Base-by-base conservation (phyloP, 2,113 vertebrate genomes). In the Calcarius ornatus region DNA sequence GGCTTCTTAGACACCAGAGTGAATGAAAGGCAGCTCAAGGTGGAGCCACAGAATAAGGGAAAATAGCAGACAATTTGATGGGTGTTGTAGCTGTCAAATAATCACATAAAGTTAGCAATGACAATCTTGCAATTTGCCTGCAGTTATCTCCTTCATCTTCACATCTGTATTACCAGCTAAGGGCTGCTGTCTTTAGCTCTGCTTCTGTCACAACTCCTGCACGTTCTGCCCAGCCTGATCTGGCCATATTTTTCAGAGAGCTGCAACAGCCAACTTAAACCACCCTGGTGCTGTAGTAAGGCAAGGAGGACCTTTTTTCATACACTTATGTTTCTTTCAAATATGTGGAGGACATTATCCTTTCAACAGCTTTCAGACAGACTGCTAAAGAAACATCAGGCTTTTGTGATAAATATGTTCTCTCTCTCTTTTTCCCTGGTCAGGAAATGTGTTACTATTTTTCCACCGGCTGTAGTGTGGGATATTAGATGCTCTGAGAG, bases 401-500 rank as follows among this genome's bases (percentile, higher is more conserved):
- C 4, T 63, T 80, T 47, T 42, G n/a, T 65, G 61, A 82, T 54
- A 88, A 89, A 86, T 81, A 51, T 9, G 12, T 57, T 71, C 33
- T 64, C 16, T 38, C 37, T 84, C 45, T 87, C 12, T 45, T 17
- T 80, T 86, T 87, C 20, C 42, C 84, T 45, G 23, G 57, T 92
- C 85, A 83, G 82, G 63, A 93, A 94, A 92, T 54, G 31, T 90
- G 59, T 73, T 90, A 81, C 66, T 51, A 17, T 91, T 92, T 96
- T 92, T 91, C 80, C 35, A 73, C 42, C 0, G 1, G 37, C 63
- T 59, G 35, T 63, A 73, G 10, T 59, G 31, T 64, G 81, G 85
- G 43, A 63, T 96, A 93, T 91, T 94, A 95, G 76, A 92, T 81
- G 71, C 20, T 96, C 54, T 78, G n/a, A 81, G 75, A 95, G 51